Conservation (phyloP, 1,140 invertebrate genomes). For the Ridgeia piscesae region DNA sequence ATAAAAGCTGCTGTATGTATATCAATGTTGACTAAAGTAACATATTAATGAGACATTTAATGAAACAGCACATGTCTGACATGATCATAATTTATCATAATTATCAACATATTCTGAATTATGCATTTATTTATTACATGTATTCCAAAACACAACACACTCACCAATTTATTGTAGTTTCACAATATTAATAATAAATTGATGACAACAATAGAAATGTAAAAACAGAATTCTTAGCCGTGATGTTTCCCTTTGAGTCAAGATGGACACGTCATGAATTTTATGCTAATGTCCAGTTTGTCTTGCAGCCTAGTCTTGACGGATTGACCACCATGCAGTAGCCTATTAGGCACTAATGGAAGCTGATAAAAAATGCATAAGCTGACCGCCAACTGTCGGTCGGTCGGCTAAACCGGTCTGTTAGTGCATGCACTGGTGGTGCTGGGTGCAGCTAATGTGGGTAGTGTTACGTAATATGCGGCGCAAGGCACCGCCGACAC, state of each 20-base stretch:
- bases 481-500: background rate
- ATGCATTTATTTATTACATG: too few species aligned
- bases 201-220: background rate
- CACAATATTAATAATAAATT: background rate
- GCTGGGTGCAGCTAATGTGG: background rate
- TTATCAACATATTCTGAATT: too few species aligned
- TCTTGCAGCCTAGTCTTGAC: background rate
- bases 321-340: background rate
- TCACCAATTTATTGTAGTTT: background rate
- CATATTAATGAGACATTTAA: too few species aligned
- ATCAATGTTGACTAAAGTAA: too few species aligned
- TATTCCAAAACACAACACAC: background rate
- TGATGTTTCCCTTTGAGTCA: background rate
- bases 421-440: background rate
- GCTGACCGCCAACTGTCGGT: background rate
- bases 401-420: too few species aligned
- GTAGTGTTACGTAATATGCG: background rate
- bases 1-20: too few species aligned
- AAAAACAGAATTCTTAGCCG: background rate
- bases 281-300: background rate
- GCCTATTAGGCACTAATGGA: background rate
- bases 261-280: background rate
- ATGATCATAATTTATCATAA: too few species aligned
- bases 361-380: slow-evolving; percentile 4
- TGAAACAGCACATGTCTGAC: too few species aligned